A percentile compares a stretch with the other conserved stretches of the same genome.
Conservation (phyloP, 2,113 vertebrate species). For the Semicossyphus pulcher region DNA sequence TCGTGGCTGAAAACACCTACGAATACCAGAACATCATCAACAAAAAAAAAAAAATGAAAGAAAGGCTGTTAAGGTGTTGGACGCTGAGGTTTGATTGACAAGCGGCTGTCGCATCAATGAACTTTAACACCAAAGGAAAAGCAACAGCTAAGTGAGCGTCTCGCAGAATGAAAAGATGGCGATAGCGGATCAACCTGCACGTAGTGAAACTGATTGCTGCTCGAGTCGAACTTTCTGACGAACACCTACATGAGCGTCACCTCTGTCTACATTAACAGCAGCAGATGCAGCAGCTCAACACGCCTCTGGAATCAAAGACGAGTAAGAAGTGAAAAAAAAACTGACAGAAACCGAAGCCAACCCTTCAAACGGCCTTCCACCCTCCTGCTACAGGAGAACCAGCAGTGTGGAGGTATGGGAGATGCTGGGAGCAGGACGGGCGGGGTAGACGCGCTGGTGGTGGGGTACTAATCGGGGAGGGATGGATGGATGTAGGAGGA, state of each 20-base stretch:
- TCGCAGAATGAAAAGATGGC: no score
- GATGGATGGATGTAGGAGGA: constrained; percentile 62
- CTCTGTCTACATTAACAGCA: background rate
- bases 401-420: constrained; percentile 64
- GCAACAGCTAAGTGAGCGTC: background rate
- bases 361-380: constrained; percentile 5
- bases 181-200: background rate
- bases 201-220: background rate
- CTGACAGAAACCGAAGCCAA: constrained; percentile 1
- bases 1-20: background rate
- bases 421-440: constrained; percentile 24
- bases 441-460: constrained; percentile 31
- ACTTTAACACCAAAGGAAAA: background rate
- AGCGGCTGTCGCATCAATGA: background rate
- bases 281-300: background rate
- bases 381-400: constrained; percentile 7
- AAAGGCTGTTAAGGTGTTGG: background rate
- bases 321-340: background rate
- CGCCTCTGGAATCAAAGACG: constrained; percentile 16
- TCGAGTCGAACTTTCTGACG: background rate
- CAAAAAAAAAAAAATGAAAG: background rate
- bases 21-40: constrained; percentile 5
- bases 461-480: constrained; percentile 52
- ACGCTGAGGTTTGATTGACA: background rate
- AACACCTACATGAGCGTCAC: background rate